Evolutionary conservation across 1,140 invertebrate species (phyloP).

Genomic region (Rhyzopertha dominica): DNA sequence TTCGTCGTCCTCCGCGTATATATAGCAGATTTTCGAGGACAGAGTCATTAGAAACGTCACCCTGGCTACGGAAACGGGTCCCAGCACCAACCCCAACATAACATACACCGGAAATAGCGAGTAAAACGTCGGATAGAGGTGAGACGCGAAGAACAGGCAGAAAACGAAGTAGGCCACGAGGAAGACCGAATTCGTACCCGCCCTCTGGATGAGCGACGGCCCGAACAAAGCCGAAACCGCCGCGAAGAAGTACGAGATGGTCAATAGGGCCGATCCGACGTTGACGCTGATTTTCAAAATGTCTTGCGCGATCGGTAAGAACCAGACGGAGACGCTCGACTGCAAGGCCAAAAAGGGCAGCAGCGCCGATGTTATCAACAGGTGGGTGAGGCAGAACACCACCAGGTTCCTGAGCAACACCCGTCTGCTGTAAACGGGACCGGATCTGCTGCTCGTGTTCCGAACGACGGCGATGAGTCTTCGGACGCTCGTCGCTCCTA

Average conservation of each 20-base stretch:
- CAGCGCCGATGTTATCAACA: conserved; percentile 57
- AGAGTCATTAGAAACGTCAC: conserved; percentile 56
- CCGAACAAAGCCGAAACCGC: conserved; percentile 52
- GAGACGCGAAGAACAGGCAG: conserved; percentile 53
- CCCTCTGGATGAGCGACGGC: conserved; percentile 50
- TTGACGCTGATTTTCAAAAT: conserved; percentile 42
- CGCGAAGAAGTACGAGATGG: conserved; percentile 51
- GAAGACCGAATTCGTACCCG: conserved; percentile 52
- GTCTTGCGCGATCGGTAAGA: conserved; percentile 34
- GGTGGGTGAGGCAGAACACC: conserved; percentile 53
- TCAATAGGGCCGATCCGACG: conserved; percentile 52
- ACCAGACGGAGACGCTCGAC: conserved; percentile 49
- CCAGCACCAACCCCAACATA: conserved; percentile 53
- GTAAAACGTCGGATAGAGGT: conserved; percentile 58
- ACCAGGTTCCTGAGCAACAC: conserved; percentile 51
- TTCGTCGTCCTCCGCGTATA: conserved; percentile 52
- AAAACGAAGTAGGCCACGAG: conserved; percentile 49
- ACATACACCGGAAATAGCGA: conserved; percentile 56
- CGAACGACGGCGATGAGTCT: conserved; percentile 58
- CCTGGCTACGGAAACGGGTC: conserved; percentile 52
- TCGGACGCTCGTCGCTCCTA: conserved; percentile 62
- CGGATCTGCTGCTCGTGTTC: conserved; percentile 48
- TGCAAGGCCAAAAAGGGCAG: conserved; percentile 59
- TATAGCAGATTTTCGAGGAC: conserved; percentile 53
- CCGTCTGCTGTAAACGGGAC: conserved; percentile 43